phyloP scores from a whole-genome alignment of 2,888 invertebrate species.

The Hypolimnas misippus region DNA sequence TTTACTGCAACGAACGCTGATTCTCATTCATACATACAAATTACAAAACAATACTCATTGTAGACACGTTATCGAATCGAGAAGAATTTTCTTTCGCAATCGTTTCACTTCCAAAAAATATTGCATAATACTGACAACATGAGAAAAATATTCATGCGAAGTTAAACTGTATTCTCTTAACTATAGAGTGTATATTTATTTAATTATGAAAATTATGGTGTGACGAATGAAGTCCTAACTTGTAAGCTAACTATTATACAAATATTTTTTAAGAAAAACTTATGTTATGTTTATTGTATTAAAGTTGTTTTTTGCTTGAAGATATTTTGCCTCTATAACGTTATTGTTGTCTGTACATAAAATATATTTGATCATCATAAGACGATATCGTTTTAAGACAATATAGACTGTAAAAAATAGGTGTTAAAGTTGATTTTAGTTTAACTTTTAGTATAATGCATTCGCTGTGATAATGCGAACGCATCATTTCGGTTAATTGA shows the following conservation, averaged over 20 bases:
- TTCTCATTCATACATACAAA: neutral
- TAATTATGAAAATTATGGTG: neutral
- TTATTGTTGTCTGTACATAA: neutral
- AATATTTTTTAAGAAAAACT: neutral
- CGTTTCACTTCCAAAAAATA: slow-evolving; percentile 17
- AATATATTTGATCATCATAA: neutral
- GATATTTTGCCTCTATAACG: too few relatives aligned
- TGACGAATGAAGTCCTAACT: too few relatives aligned
- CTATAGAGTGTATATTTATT: slow-evolving; percentile 8
- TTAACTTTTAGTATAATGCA: slow-evolving; percentile 2
- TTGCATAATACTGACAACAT: slow-evolving; percentile 15
- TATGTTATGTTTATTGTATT: neutral
- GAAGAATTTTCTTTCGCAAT: slow-evolving; percentile 19
- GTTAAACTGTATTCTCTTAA: neutral
- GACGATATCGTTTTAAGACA: neutral
- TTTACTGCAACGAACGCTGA: neutral
- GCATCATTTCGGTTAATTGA: slow-evolving; percentile 43
- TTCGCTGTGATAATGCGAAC: slow-evolving; percentile 27
- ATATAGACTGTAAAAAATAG: neutral
- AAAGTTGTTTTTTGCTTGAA: neutral
- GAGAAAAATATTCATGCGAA: neutral
- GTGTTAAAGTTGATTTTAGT: neutral
- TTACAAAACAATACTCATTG: slow-evolving; percentile 22
- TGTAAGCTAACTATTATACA: neutral
- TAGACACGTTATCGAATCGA: slow-evolving; percentile 20